These are phyloP conservation scores for Stegana nigrithorax DNA, from an alignment of 2,888 invertebrate genomes.

Conservation along the genomic window DNA sequence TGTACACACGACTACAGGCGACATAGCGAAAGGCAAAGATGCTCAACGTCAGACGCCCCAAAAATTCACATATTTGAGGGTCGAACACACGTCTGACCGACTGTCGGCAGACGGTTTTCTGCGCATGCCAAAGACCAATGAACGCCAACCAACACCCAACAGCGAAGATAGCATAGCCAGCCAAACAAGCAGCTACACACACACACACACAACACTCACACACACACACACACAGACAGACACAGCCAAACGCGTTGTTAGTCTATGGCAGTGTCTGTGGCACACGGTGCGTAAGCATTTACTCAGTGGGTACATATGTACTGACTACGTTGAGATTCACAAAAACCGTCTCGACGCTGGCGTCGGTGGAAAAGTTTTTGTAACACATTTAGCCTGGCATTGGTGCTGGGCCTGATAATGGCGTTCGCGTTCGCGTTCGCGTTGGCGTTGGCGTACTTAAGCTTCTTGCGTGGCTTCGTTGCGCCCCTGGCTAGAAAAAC, in stretches of 20 bases:
- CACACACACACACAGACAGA: not conserved
- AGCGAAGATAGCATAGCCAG: not conserved
- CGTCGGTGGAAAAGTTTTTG: too few species aligned
- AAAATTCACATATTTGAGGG: not conserved
- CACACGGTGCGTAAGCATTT: too few species aligned
- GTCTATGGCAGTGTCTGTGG: not conserved
- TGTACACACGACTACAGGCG: too few species aligned
- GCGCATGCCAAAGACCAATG: constrained; percentile 19
- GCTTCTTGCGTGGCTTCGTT: too few species aligned
- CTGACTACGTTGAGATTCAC: too few species aligned
- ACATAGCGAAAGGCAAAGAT: too few species aligned
- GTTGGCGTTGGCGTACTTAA: not conserved
- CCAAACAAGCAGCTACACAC: not conserved
- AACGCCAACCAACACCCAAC: not conserved
- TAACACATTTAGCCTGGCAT: too few species aligned
- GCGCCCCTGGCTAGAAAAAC: too few species aligned
- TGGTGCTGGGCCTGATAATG: too few species aligned
- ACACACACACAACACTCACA: not conserved
- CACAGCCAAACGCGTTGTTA: not conserved
- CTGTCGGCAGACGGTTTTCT: constrained; percentile 6
- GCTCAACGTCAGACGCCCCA: not conserved
- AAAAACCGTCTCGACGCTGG: too few species aligned
- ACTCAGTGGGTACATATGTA: too few species aligned
- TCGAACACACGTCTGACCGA: not conserved
- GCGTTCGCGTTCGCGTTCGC: too few species aligned